Evolutionary conservation across 2,888 invertebrate genomes (phyloP), one percentile per base, ranked within the genome.

Genomic region (Chymomyza amoena): DNA sequence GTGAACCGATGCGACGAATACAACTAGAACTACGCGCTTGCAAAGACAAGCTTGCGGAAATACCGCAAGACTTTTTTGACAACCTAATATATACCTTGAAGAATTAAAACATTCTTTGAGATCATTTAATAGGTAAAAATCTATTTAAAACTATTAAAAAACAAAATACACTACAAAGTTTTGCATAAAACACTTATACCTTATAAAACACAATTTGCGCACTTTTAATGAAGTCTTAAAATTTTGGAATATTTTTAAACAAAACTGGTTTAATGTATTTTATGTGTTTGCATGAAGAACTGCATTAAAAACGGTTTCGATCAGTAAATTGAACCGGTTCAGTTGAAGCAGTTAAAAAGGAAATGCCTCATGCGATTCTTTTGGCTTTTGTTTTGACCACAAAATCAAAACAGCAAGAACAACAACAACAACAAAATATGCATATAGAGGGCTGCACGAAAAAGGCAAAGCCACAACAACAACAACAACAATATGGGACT

Each of bases 251-350:
- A 13, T 13, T 45, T 45, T 45, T 13, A 77, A 68, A n/a, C n/a
- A 78, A 84, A 84, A 83, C 84, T 70, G 82, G 84, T 84, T 83
- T 82, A 74, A 10, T 7, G 0, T 9, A 1, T 28, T 57, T 25
- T 71, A 77, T 81, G 75, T 82, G 70, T 73, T 10, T 45, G 39
- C 39, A 45, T 45, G 39, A 45, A 45, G 39, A 45, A 45, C 39
- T 45, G 39, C 39, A 45, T 45, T 13, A 45, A 45, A 45, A 45
- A 13, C 1, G 4, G 39, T 45, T 45, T 45, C 39, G 13, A 45
- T 45, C 39, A 45, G 13, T 13, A 45, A 45, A 13, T 45, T 45
- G 39, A 45, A 45, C 39, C 39, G 39, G 39, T 45, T 45, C 39
- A 13, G 13, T 36, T 36, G 7, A 36, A 36, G 9, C 36, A 36